A percentile compares a stretch with the other conserved stretches of the same genome.
Conservation (phyloP, 1,140 invertebrate genomes). For the Mercenaria mercenaria region DNA sequence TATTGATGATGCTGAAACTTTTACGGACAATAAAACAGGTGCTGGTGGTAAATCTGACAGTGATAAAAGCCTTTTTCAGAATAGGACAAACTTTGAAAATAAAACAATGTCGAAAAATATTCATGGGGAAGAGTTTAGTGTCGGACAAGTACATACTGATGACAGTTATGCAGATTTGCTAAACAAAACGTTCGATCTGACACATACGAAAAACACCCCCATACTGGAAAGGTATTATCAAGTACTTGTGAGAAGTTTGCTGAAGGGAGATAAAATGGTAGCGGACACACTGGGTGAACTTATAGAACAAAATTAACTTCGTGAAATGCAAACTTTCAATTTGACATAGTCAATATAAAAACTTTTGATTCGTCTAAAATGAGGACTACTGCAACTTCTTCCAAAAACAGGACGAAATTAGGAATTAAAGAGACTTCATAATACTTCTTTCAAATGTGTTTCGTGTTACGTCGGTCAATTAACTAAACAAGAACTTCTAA, state of each 20-base stretch:
- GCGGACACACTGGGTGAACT: conserved; percentile 18
- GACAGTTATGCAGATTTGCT: not conserved
- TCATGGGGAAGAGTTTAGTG: not conserved
- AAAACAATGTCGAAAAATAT: not conserved
- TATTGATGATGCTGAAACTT: not conserved
- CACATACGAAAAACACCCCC: not conserved
- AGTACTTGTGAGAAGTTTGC: not conserved
- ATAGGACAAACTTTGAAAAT: not conserved
- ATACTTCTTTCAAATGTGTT: no score
- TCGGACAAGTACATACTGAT: not conserved
- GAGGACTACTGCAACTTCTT: no score
- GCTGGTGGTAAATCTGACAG: not conserved
- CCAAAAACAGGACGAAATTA: no score
- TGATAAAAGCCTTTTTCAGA: not conserved
- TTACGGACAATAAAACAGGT: not conserved
- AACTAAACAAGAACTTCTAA: no score
- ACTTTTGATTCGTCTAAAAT: no score
- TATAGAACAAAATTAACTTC: not conserved
- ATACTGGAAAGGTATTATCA: not conserved
- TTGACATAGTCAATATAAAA: no score
- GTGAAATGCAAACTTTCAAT: no score
- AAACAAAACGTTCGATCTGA: not conserved
- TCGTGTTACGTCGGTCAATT: no score
- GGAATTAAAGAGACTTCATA: no score
- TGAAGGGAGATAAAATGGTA: not conserved